Evolutionary conservation across 2,888 invertebrate species (phyloP).

Genomic region (Eupithecia inturbata): DNA sequence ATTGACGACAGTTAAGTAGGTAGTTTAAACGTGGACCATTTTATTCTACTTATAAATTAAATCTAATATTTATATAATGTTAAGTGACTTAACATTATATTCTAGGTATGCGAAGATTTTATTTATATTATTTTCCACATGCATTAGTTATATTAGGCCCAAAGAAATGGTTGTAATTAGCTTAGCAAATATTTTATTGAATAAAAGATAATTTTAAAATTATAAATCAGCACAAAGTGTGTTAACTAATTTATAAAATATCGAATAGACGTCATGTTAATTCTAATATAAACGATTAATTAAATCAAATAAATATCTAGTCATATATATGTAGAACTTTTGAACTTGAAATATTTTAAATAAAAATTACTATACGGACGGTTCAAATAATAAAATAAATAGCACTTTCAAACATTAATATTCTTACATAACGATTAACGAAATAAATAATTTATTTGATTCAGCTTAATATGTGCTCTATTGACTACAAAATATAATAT

Average conservation of each 20-base stretch:
- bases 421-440: conserved; percentile 22
- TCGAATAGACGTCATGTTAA: background rate
- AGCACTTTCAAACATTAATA: conserved; percentile 6
- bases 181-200: background rate
- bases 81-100: no score
- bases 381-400: conserved; percentile 24
- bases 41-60: background rate
- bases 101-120: background rate
- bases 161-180: background rate
- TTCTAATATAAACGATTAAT: background rate
- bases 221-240: background rate
- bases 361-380: conserved; percentile 21
- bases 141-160: background rate
- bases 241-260: background rate
- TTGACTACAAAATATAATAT: conserved; percentile 34
- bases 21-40: background rate
- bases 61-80: background rate
- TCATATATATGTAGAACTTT: background rate
- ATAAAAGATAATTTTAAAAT: background rate
- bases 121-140: background rate
- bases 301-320: background rate
- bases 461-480: conserved; percentile 27
- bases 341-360: conserved; percentile 13
- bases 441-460: conserved; percentile 19
- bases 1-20: background rate